Base-by-base conservation (phyloP, 2,888 invertebrate species). In the Andrena minutula region DNA sequence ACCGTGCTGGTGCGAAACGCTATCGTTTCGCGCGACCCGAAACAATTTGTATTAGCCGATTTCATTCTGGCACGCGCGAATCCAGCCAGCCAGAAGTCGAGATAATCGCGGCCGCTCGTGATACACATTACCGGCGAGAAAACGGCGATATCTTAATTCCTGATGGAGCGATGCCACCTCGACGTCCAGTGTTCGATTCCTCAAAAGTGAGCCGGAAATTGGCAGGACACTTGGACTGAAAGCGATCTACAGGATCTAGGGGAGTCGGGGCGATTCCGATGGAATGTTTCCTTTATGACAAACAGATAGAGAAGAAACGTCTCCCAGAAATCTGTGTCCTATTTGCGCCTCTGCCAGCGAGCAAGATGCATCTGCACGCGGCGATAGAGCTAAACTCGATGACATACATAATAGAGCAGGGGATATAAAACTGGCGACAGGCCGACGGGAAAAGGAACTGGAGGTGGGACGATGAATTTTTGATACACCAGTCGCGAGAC, bases 41-140 rank as follows among this genome's bases (percentile, higher is more conserved):
- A 86, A 88, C 85, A 86, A 85, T 88, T 86, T 82, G 75, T 77
- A 80, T 86, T 73, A 72, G 79, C 80, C 70, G 74, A 74, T 78
- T 66, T 68, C 73, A 53, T 76, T 83, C 49, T 53, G 23, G 26
- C 73, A 58, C 53, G 61, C 70, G 58, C 53, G 69, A 58, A 80
- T 77, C 72, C 66, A 56, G 10, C 69, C 65, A 23, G 49, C 49
- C 47, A 68, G 60, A 61, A 63, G 71, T 47, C 53, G 53, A 60
- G 75, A 78, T 79, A 76, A 83, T 49, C n/a, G 32, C 3, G 56
- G 23, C 5, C 12, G 26, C 49, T 16, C 56, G 8, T 28, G n/a
- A 49, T n/a, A 35, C 23, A 4, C 41, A 41, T 28, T 58, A 58
- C 23, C 53, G 35, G 35, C 26, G 56, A 35, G 35, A 56, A 51